Evolutionary conservation across 2,888 invertebrate species (phyloP).

Genomic region (Drosophila birchii): DNA sequence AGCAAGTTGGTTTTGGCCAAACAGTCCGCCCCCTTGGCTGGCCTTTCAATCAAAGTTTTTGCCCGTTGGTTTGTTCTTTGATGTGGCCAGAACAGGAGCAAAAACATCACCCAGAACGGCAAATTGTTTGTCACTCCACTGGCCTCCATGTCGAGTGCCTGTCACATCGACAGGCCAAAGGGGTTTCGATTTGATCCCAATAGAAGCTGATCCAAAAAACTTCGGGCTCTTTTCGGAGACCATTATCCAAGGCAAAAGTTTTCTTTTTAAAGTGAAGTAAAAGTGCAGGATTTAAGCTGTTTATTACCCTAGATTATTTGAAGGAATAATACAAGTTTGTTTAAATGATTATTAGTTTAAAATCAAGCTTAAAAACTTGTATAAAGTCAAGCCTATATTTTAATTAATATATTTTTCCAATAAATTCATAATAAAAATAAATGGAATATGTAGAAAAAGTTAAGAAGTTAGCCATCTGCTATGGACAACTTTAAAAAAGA

Average conservation of each 20-base stretch:
- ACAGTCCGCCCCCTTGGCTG: constrained; percentile 6
- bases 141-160: constrained; percentile 28
- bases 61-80: constrained; percentile 19
- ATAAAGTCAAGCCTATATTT: background rate
- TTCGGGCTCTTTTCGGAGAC: background rate
- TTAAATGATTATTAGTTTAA: background rate
- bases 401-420: too few relatives aligned
- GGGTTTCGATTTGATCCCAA: constrained; percentile 11
- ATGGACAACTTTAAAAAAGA: background rate
- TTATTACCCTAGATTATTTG: background rate
- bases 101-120: constrained; percentile 21
- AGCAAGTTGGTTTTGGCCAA: constrained; percentile 27
- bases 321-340: background rate
- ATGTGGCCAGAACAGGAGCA: constrained; percentile 24
- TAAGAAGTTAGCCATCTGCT: background rate
- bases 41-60: constrained; percentile 35
- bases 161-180: constrained; percentile 17
- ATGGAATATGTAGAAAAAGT: background rate
- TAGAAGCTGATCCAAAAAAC: background rate
- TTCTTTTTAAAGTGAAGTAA: background rate
- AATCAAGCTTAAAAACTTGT: background rate
- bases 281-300: background rate
- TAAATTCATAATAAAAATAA: too few relatives aligned
- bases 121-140: constrained; percentile 28
- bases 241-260: background rate